Evolutionary conservation across 64 coral and sea anemone genomes (phyloP), one percentile per base, ranked within the genome.

Genomic region (Porites lutea): DNA sequence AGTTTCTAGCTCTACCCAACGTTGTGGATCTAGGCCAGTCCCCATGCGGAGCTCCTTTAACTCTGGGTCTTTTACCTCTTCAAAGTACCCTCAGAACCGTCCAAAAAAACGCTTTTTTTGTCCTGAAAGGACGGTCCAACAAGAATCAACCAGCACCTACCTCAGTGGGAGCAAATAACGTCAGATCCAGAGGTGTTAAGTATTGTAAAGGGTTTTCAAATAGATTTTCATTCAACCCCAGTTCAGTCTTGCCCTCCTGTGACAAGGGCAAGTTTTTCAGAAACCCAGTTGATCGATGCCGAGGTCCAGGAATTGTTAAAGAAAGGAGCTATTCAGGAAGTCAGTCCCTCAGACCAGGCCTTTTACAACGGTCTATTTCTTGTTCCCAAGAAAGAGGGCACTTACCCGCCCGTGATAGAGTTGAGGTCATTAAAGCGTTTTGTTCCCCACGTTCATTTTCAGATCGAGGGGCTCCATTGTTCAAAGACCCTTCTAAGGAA

Each of bases 81-180:
- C 54, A 4, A 83, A 83, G 3, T 61, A 22, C 49, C 79, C 50
- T 15, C 1, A 27, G n/a, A 80, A 11, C 53, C 53, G 53, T 55
- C 53, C 53, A 83, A 83, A 83, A 83, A 73, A 47, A 50, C 65
- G 82, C 14, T 68, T 71, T 19, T 88, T 88, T 88, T 54, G 67
- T 59, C 46, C 70, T 16, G 4, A 22, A 8, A 74, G 27, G 49
- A 50, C 8, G 18, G 50, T 18, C 19, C 3, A 47, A n/a, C 20
- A 71, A 58, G 71, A 48, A 75, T 89, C 72, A 18, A 75, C 52
- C 7, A 19, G 21, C 77, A 77, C 87, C 44, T 76, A 75, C 51
- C 76, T 23, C 44, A 72, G 43, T 75, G 72, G 72, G 47, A 51
- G 59, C 13, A 77, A 74, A 73, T 59, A 88, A 88, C 86, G 12